Evolutionary conservation across 1,140 invertebrate species (phyloP).

Genomic region (Cydia amplana): DNA sequence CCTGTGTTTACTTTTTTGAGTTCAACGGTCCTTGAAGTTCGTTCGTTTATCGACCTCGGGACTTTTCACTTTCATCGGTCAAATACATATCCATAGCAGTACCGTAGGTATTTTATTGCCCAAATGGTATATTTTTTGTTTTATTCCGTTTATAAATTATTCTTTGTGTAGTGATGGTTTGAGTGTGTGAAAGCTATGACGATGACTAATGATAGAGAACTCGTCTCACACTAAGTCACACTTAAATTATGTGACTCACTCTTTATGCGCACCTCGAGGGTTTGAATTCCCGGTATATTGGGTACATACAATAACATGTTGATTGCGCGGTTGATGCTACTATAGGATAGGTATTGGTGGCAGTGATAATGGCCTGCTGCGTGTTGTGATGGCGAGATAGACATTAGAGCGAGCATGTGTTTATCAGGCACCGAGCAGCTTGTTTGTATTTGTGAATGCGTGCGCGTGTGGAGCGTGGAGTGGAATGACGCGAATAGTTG

Average conservation of each 20-base stretch:
- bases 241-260: slow-evolving; percentile 25
- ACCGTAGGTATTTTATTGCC: not conserved
- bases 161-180: not conserved
- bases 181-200: slow-evolving; percentile 22
- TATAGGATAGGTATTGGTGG: slow-evolving; percentile 24
- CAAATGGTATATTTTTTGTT: not conserved
- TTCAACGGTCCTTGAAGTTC: slow-evolving; percentile 42
- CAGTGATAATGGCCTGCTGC: slow-evolving; percentile 37
- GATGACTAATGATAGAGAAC: slow-evolving; percentile 23
- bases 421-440: slow-evolving; percentile 61
- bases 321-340: slow-evolving; percentile 30
- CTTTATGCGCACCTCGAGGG: slow-evolving; percentile 11
- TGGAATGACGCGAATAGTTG: slow-evolving; percentile 71
- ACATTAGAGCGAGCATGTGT: slow-evolving; percentile 53
- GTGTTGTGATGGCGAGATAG: slow-evolving; percentile 44
- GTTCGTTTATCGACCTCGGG: slow-evolving; percentile 48
- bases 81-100: not conserved
- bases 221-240: not conserved
- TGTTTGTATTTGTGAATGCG: slow-evolving; percentile 74
- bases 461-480: slow-evolving; percentile 62
- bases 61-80: slow-evolving; percentile 47
- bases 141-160: not conserved
- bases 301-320: not conserved
- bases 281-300: slow-evolving; percentile 6
- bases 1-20: slow-evolving; percentile 36